Percentiles rank a stretch among this genome's conserved stretches.
phyloP scores from a whole-genome alignment of 2,113 vertebrate genomes.

The Jacana jacana region DNA sequence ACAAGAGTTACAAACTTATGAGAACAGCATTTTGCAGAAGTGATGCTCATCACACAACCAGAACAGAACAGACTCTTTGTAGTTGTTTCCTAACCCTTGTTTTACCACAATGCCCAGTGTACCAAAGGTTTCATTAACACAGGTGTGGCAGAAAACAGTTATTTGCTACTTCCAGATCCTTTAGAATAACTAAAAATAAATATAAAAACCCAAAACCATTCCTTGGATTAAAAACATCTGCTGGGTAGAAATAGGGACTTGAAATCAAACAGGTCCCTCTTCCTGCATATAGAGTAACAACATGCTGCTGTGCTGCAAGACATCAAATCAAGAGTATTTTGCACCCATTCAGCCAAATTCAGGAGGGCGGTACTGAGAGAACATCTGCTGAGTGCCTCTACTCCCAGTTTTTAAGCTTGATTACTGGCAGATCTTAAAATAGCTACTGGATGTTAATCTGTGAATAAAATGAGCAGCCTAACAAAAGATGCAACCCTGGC shows the following conservation, averaged over 20 bases:
- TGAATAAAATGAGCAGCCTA: conserved; percentile 25
- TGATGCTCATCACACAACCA: neutral
- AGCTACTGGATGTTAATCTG: neutral
- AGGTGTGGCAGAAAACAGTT: neutral
- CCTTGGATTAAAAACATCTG: neutral
- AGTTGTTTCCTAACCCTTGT: neutral
- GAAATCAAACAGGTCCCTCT: neutral
- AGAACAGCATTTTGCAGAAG: neutral
- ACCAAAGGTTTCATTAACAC: neutral
- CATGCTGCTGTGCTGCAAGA: neutral
- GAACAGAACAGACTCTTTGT: fast-evolving
- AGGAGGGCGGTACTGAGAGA: neutral
- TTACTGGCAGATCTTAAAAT: conserved; percentile 40
- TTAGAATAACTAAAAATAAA: neutral
- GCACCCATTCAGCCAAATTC: conserved; percentile 13
- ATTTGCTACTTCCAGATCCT: neutral
- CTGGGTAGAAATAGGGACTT: neutral
- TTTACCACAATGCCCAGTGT: neutral
- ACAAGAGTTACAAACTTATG: neutral
- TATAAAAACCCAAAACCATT: neutral
- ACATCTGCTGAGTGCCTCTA: conserved; percentile 33
- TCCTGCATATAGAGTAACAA: neutral
- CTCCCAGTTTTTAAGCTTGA: conserved; percentile 18
- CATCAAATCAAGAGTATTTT: conserved; percentile 14
- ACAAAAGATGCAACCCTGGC: conserved; percentile 29